Evolutionary conservation across 2,888 invertebrate genomes (phyloP).

Genomic region (Villa cingulata): DNA sequence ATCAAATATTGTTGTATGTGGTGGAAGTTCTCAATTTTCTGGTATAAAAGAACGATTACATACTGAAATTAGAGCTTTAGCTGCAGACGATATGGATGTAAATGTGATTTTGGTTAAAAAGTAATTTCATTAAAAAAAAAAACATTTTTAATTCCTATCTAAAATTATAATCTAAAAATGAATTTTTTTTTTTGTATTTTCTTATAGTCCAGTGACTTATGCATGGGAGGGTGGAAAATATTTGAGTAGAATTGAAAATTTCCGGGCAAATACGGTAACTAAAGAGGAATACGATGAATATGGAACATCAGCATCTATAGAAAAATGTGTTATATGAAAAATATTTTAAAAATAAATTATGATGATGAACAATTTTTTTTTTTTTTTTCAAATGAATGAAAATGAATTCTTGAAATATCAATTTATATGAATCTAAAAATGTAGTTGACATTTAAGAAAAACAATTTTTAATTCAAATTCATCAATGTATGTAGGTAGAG

Average conservation of each 20-base stretch:
- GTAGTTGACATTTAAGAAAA: no score
- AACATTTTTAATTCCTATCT: no score
- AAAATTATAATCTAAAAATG: neutral
- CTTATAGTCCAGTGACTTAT: constrained; percentile 59
- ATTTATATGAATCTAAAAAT: no score
- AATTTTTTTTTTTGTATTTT: neutral
- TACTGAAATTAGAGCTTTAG: constrained; percentile 62
- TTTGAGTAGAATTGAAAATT: constrained; percentile 58
- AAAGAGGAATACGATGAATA: constrained; percentile 82
- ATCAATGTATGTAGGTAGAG: no score
- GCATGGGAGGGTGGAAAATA: constrained; percentile 81
- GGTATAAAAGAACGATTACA: constrained; percentile 70
- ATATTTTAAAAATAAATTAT: no score
- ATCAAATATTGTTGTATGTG: constrained; percentile 72
- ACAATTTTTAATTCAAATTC: no score
- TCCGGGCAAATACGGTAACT: constrained; percentile 58
- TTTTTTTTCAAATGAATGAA: no score
- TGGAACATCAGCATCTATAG: constrained; percentile 38
- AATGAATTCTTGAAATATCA: no score
- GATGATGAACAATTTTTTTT: no score
- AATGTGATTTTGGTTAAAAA: constrained; percentile 54
- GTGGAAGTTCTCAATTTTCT: constrained; percentile 65
- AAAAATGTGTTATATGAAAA: constrained; percentile 10
- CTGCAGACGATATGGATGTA: constrained; percentile 65
- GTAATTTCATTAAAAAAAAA: no score